These are phyloP conservation scores for Chloroceryle amazona DNA, from an alignment of 2,797 vertebrate genomes.

Conservation along the genomic window DNA sequence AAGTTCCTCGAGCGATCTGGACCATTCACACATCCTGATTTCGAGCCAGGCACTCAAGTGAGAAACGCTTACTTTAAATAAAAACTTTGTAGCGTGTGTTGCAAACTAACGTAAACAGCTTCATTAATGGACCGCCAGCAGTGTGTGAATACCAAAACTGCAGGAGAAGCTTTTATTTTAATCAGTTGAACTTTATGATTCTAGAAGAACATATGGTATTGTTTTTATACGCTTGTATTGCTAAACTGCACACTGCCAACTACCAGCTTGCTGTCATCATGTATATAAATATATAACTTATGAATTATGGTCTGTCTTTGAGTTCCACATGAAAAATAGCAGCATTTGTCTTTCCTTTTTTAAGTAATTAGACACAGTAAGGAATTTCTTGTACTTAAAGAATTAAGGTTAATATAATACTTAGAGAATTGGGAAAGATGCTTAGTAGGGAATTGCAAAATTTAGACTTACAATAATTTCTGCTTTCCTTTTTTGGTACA, in stretches of 20 bases:
- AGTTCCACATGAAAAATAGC: background rate
- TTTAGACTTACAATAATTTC: background rate
- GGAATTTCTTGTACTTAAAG: background rate
- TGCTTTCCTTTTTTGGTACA: background rate
- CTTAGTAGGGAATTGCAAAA: background rate
- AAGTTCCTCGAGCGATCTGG: conserved; percentile 97
- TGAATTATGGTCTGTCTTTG: background rate
- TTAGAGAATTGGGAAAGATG: background rate
- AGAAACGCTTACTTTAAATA: conserved; percentile 85
- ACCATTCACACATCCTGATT: conserved; percentile 98
- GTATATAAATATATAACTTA: background rate
- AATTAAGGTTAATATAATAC: background rate
- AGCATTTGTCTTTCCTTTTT: background rate
- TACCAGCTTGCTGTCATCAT: background rate
- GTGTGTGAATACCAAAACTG: background rate
- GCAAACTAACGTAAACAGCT: conserved; percentile 10
- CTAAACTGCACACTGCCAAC: background rate
- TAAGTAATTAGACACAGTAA: background rate
- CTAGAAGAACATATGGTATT: background rate
- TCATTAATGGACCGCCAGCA: background rate
- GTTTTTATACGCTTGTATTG: background rate
- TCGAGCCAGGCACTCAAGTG: conserved; percentile 97
- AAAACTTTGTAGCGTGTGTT: conserved; percentile 65
- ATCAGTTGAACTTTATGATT: background rate
- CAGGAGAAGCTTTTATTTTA: background rate